These are phyloP conservation scores for Bombyx mandarina DNA, from an alignment of 1,140 invertebrate genomes.

Conservation along the genomic window DNA sequence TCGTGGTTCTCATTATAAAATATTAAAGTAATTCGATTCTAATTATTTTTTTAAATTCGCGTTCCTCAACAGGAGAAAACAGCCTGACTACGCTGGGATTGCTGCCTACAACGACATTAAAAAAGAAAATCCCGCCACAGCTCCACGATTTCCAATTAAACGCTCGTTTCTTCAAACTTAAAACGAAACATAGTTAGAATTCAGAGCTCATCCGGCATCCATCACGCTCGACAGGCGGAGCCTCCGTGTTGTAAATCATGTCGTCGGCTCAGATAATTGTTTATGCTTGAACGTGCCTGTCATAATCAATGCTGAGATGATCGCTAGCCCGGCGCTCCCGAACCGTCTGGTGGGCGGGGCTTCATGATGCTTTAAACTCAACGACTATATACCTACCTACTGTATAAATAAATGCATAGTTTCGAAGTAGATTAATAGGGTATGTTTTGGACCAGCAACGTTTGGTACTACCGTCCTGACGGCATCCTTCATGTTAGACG, in stretches of 20 bases:
- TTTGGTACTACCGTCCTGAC: too few relatives aligned
- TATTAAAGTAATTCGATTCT: too few relatives aligned
- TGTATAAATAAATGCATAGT: not conserved
- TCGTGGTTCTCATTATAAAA: too few relatives aligned
- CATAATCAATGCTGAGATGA: constrained; percentile 16
- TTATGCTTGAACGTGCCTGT: constrained; percentile 25
- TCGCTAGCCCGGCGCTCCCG: not conserved
- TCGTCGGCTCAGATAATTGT: constrained; percentile 29
- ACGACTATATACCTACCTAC: not conserved
- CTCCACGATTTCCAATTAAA: too few relatives aligned
- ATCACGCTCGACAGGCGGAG: constrained; percentile 46
- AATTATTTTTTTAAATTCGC: too few relatives aligned
- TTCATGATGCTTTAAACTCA: not conserved
- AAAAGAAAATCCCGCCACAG: too few relatives aligned
- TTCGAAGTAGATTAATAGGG: not conserved
- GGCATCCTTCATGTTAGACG: too few relatives aligned
- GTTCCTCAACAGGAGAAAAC: too few relatives aligned
- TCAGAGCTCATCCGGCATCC: constrained; percentile 25
- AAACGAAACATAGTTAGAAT: constrained; percentile 22
- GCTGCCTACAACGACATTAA: too few relatives aligned
- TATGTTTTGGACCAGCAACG: not conserved
- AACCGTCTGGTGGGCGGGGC: constrained; percentile 7
- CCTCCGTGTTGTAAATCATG: constrained; percentile 37
- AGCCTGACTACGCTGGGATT: too few relatives aligned
- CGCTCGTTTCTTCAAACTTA: not conserved